A percentile compares a stretch with the other conserved stretches of the same genome.
These are phyloP conservation scores for Cardiocondyla obscurior DNA, from an alignment of 1,140 invertebrate genomes.

Conservation along the genomic window DNA sequence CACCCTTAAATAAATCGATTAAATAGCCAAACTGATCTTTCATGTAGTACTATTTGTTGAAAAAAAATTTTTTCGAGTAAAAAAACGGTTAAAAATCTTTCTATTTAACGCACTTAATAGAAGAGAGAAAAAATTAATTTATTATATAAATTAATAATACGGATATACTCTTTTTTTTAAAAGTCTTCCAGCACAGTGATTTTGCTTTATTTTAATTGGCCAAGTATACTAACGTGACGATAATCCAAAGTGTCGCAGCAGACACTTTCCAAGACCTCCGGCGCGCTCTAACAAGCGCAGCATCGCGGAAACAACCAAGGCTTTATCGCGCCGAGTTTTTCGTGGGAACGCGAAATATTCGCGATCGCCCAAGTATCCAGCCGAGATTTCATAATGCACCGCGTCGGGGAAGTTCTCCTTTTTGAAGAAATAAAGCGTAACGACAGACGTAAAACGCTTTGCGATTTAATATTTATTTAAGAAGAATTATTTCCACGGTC, in stretches of 20 bases:
- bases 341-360: constrained; percentile 35
- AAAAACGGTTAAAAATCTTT: too few relatives aligned
- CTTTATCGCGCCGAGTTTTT: constrained; percentile 57
- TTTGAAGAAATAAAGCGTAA: constrained; percentile 63
- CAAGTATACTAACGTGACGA: not conserved
- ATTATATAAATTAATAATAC: too few relatives aligned
- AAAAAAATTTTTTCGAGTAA: too few relatives aligned
- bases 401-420: constrained; percentile 51
- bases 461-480: constrained; percentile 28
- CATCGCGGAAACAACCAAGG: constrained; percentile 29
- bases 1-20: too few relatives aligned
- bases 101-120: too few relatives aligned
- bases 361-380: constrained; percentile 25
- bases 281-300: constrained; percentile 6
- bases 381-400: constrained; percentile 58
- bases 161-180: too few relatives aligned
- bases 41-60: too few relatives aligned
- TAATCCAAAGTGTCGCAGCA: constrained; percentile 15
- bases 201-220: constrained; percentile 13
- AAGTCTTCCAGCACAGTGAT: too few relatives aligned
- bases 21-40: too few relatives aligned
- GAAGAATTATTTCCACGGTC: too few relatives aligned
- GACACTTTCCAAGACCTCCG: constrained; percentile 17
- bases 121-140: too few relatives aligned
- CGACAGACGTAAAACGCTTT: constrained; percentile 57